Evolutionary conservation across 2,888 invertebrate genomes (phyloP).

Genomic region (Athalia circularis): DNA sequence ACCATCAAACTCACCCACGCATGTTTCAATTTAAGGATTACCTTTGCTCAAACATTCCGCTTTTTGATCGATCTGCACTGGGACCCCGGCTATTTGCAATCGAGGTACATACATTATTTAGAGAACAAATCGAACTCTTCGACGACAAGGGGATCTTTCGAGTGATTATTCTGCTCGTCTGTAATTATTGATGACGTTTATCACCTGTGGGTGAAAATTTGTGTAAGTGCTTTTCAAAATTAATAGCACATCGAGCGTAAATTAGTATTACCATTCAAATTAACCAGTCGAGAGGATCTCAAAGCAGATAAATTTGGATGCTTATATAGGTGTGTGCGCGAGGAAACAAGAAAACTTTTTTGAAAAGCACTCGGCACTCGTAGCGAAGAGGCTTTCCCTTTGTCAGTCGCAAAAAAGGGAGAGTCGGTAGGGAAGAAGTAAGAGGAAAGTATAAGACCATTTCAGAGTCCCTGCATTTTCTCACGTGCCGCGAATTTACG

Average conservation of each 20-base stretch:
- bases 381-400: slow-evolving; percentile 22
- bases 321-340: not conserved
- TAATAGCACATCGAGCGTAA: no score
- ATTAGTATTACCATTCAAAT: slow-evolving; percentile 1
- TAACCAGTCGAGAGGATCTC: slow-evolving; percentile 18
- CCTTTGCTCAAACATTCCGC: slow-evolving; percentile 15
- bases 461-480: slow-evolving; percentile 19
- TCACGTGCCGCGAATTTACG: slow-evolving; percentile 38
- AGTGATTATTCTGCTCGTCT: not conserved
- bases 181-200: slow-evolving; percentile 27
- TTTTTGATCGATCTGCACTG: slow-evolving; percentile 11
- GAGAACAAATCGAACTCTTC: slow-evolving; percentile 35
- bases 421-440: not conserved
- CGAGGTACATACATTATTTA: slow-evolving; percentile 34
- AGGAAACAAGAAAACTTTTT: slow-evolving; percentile 29
- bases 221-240: no score
- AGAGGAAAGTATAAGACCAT: not conserved
- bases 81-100: slow-evolving; percentile 33
- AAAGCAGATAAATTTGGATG: slow-evolving; percentile 9
- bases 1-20: not conserved
- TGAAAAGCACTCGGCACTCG: slow-evolving; percentile 17
- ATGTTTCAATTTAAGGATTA: not conserved
- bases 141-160: slow-evolving; percentile 5
- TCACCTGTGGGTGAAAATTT: not conserved
- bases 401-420: slow-evolving; percentile 11